These are phyloP conservation scores for Teleiodes luculella DNA, from an alignment of 2,888 invertebrate species.

Conservation along the genomic window DNA sequence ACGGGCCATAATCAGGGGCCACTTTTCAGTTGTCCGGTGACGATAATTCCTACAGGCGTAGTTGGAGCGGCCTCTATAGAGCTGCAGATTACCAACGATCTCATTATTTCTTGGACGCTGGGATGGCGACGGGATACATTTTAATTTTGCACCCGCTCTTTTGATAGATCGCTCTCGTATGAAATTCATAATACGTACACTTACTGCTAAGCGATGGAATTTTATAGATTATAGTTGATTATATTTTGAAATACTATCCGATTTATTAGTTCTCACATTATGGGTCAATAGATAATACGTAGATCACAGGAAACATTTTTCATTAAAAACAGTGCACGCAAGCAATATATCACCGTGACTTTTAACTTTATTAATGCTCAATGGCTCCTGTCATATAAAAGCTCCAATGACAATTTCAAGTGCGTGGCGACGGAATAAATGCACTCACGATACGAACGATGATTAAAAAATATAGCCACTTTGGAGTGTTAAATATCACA, in stretches of 20 bases:
- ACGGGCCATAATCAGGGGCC: conserved; percentile 59
- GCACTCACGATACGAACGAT: conserved; percentile 36
- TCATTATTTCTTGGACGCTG: conserved; percentile 48
- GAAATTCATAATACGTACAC: not conserved
- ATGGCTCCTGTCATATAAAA: conserved; percentile 45
- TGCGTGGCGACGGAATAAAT: conserved; percentile 50
- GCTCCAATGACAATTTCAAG: conserved; percentile 62
- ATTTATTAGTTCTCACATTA: no score
- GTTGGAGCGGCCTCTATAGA: conserved; percentile 42
- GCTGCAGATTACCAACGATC: conserved; percentile 61
- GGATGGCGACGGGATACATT: conserved; percentile 48
- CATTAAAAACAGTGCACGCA: conserved; percentile 7
- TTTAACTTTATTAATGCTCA: conserved; percentile 34
- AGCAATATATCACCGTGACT: conserved; percentile 21
- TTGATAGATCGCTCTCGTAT: conserved; percentile 33
- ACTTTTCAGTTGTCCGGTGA: conserved; percentile 66
- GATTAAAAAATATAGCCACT: conserved; percentile 66
- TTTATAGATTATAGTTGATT: no score
- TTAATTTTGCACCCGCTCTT: conserved; percentile 47
- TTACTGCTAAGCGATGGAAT: not conserved
- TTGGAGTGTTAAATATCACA: conserved; percentile 67
- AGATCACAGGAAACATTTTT: conserved; percentile 22
- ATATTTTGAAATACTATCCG: no score
- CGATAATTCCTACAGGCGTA: conserved; percentile 47
- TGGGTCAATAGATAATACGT: not conserved